Evolutionary conservation across 2,888 invertebrate species (phyloP).

Genomic region (Rosalia funebris): DNA sequence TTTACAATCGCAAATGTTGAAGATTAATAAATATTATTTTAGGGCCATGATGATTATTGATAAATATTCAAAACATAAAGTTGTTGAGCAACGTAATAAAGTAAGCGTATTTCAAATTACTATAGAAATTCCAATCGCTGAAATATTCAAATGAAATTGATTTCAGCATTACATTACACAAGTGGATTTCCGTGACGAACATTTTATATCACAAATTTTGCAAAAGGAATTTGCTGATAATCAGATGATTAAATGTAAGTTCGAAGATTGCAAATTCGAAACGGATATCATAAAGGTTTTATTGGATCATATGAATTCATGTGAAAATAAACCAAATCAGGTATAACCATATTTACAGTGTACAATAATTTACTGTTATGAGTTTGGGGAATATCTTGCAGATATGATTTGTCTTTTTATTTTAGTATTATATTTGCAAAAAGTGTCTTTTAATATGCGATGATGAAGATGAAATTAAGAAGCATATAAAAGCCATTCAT

Average conservation of each 20-base stretch:
- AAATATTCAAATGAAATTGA: conserved; percentile 14
- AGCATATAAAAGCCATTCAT: conserved; percentile 49
- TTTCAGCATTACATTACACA: conserved; percentile 44
- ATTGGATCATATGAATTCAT: conserved; percentile 53
- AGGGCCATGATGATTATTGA: conserved; percentile 46
- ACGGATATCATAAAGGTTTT: conserved; percentile 50
- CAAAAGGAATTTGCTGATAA: conserved; percentile 49
- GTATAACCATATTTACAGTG: conserved; percentile 35
- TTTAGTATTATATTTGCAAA: conserved; percentile 56
- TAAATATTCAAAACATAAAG: conserved; percentile 24
- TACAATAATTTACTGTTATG: background rate
- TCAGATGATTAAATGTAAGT: conserved; percentile 55
- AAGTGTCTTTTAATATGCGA: conserved; percentile 50
- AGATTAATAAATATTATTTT: conserved; percentile 20
- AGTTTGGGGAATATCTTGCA: too few species aligned
- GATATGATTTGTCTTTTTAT: too few species aligned
- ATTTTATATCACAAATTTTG: conserved; percentile 39
- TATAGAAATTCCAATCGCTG: background rate
- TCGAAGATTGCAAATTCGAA: conserved; percentile 55
- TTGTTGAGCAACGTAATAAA: conserved; percentile 13
- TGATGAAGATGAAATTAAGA: conserved; percentile 45
- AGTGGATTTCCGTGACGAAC: conserved; percentile 41
- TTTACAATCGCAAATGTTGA: too few species aligned
- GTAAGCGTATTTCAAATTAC: too few species aligned
- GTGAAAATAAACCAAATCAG: conserved; percentile 50